These are phyloP conservation scores for Eupsilia transversa DNA, from an alignment of 2,888 invertebrate species.

Conservation along the genomic window DNA sequence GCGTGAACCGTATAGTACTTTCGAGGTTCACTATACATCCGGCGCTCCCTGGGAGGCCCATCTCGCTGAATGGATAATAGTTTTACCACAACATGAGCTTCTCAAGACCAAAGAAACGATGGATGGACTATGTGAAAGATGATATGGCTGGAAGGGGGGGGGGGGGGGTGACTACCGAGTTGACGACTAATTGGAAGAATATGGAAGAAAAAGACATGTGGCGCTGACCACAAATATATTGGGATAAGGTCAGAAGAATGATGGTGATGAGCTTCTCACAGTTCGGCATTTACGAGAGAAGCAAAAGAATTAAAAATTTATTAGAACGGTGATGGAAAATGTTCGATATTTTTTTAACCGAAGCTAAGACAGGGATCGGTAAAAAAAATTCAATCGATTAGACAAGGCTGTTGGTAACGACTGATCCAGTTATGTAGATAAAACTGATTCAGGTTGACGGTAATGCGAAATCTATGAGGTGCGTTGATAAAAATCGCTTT, in stretches of 20 bases:
- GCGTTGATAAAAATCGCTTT: slow-evolving; percentile 14
- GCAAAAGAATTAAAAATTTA: background rate
- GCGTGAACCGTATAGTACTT: too few relatives aligned
- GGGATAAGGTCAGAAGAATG: too few relatives aligned
- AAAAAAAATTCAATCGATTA: slow-evolving; percentile 35
- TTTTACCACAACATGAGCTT: background rate
- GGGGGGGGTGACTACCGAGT: too few relatives aligned
- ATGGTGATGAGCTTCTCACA: background rate
- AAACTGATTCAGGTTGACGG: slow-evolving; percentile 8
- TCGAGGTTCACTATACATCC: background rate
- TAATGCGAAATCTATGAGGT: slow-evolving; percentile 39
- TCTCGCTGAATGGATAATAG: background rate
- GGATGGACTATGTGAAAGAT: too few relatives aligned
- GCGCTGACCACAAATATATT: too few relatives aligned
- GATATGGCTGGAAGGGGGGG: too few relatives aligned
- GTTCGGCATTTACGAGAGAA: background rate
- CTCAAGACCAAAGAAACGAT: too few relatives aligned
- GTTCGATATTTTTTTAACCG: background rate
- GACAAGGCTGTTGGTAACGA: slow-evolving; percentile 31
- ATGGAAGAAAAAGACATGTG: too few relatives aligned
- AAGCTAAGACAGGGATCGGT: background rate
- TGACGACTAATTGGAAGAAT: too few relatives aligned
- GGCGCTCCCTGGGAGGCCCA: background rate
- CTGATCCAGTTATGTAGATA: slow-evolving; percentile 33
- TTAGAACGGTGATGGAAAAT: background rate